Evolutionary conservation across 2,113 vertebrate species (phyloP), one percentile per base, ranked within the genome.

Genomic region (Candoia aspera): DNA sequence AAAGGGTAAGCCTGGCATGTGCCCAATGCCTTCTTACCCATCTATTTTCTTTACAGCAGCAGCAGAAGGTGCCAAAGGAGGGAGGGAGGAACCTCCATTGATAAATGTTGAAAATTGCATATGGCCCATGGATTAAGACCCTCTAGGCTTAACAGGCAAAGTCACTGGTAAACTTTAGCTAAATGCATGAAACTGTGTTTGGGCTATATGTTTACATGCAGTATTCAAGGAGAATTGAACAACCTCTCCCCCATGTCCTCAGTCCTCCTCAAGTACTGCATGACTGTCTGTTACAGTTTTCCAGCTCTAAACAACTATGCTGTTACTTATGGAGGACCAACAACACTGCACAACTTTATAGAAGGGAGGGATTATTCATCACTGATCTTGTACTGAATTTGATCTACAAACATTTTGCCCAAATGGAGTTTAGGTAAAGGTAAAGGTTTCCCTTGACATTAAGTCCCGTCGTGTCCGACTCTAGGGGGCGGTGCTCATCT

Each of bases 71-170:
- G 37, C 12, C 37, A 24, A 42, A n/a, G 58, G 17, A 79, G 68
- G 15, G n/a, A 33, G 57, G 86, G 33, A 88, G 33, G 15, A 33
- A n/a, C 33, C 17, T 21, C 15, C 85, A n/a, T 86, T 33, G 29
- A 46, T 8, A 46, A 42, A 87, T 21, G n/a, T 58, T 57, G 49
- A 37, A 59, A 23, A 23, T 4, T 58, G 17, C 55, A 59, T 42
- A 57, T 11, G 4, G 58, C 58, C 37, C 17, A 17, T 26, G 12
- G n/a, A 11, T 23, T n/a, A 58, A 21, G n/a, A 33, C 29, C 37
- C 58, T 60, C 58, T 62, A 33, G 24, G 4, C 58, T 42, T 24
- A 23, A 96, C 96, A 17, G 91, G 62, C n/a, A 33, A 54, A 54
- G 62, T 26, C 58, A 42, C 2, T 60, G 58, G 37, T 88, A 62